Evolutionary conservation across 2,888 invertebrate genomes (phyloP).

Genomic region (Ametastegia equiseti): DNA sequence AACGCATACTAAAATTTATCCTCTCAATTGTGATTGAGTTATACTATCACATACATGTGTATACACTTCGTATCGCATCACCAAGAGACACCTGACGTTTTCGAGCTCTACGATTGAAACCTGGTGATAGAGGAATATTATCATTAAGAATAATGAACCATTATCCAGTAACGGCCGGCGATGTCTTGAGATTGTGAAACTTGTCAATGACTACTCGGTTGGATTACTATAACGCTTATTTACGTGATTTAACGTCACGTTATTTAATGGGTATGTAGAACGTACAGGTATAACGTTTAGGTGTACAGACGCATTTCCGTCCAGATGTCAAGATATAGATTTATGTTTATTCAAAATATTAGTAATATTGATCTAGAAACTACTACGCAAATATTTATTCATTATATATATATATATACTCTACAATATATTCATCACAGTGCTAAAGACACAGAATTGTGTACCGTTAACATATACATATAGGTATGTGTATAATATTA

Average conservation of each 20-base stretch:
- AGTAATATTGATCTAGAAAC: constrained; percentile 56
- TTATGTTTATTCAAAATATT: constrained; percentile 45
- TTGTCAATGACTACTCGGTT: neutral
- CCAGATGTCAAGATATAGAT: neutral
- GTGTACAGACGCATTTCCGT: neutral
- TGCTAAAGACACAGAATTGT: constrained; percentile 76
- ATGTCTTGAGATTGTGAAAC: neutral
- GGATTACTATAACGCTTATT: neutral
- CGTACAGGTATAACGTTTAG: neutral
- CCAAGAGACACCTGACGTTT: neutral
- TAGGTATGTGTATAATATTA: constrained; percentile 39
- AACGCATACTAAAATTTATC: neutral
- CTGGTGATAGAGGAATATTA: neutral
- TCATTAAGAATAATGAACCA: neutral
- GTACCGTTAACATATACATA: constrained; percentile 64
- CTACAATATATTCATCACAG: constrained; percentile 75
- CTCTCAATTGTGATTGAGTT: neutral
- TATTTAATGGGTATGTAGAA: neutral
- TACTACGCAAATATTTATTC: constrained; percentile 69
- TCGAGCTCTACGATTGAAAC: neutral
- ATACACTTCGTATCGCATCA: neutral
- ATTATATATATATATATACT: constrained; percentile 60
- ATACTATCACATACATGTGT: neutral
- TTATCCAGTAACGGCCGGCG: neutral
- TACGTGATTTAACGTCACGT: neutral